Evolutionary conservation across 2,113 vertebrate genomes (phyloP), one percentile per base, ranked within the genome.

Genomic region (Oncorhynchus mykiss): DNA sequence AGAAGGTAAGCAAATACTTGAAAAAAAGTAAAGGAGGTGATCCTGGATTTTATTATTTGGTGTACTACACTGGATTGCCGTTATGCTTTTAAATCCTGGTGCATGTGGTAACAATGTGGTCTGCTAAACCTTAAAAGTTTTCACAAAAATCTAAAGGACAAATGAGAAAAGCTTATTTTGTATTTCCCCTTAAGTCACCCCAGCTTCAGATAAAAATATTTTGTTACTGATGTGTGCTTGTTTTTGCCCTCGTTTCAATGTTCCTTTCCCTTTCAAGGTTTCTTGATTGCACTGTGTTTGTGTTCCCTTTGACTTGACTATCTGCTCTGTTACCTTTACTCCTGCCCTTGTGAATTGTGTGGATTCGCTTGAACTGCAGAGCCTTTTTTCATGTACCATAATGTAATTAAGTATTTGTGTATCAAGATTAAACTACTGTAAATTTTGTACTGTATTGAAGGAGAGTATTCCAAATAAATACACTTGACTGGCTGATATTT

Each of bases 371-470:
- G 94, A 92, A 92, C 89, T 90, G 90, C 92, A 92, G 91, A 94
- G 91, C 91, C 80, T 93, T 95, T 95, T 92, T 93, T 94, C 86
- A 91, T 96, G 94, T 94, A 95, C 92, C 82, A 95, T 94, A 95
- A 89, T 95, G 92, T 94, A 94, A 94, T 88, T 88, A 93, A 93
- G 94, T 90, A 92, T 93, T 95, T 95, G 94, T 93, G 87, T 94
- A 95, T 81, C 82, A 84, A 95, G 93, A 93, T 94, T 64, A 91
- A 94, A 93, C 93, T 94, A 94, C 94, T 96, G 94, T 94, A 95
- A 93, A 93, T 95, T 95, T 96, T 96, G 94, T 96, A 96, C 93
- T 95, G 93, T 95, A 95, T 87, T 93, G 93, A 92, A 93, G 90
- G 90, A 94, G 93, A 90, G 91, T 95, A 93, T 93, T 95, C 91